Percentiles rank a stretch among this genome's conserved stretches.
Conservation (phyloP, 2,797 vertebrate genomes). For the Enteromius argenteus region DNA sequence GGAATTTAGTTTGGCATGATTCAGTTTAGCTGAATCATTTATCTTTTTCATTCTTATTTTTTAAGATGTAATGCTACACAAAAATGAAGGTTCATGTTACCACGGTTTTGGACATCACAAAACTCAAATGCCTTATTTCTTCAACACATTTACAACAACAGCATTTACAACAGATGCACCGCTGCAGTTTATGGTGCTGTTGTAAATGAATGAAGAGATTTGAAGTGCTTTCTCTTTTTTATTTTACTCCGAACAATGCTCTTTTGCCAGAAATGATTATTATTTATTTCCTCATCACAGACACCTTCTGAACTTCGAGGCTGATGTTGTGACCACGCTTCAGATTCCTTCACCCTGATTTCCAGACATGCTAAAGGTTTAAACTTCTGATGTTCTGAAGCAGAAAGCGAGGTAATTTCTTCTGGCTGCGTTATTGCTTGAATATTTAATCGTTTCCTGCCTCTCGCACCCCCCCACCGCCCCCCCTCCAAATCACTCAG, state of each 20-base stretch:
- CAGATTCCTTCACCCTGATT: constrained; percentile 9
- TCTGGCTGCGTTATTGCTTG: constrained; percentile 49
- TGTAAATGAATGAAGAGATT: background rate
- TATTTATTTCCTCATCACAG: background rate
- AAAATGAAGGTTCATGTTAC: no score
- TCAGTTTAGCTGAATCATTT: background rate
- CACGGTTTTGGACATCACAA: no score
- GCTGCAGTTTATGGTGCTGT: background rate
- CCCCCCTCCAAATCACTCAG: constrained; percentile 54
- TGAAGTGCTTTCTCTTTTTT: background rate
- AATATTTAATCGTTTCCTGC: constrained; percentile 55
- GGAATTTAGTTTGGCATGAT: background rate
- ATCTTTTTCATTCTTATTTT: background rate
- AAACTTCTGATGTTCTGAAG: constrained; percentile 40
- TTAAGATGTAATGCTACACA: no score
- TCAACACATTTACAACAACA: background rate
- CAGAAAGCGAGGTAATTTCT: constrained; percentile 40
- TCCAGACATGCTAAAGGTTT: background rate
- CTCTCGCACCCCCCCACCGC: constrained; percentile 33
- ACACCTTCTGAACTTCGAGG: background rate
- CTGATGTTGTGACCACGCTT: background rate
- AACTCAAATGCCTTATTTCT: no score
- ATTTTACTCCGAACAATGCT: background rate
- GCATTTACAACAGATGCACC: background rate
- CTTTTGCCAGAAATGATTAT: background rate